A percentile compares a stretch with the other conserved stretches of the same genome.
These are phyloP conservation scores for Zaprionus ornatus DNA, from an alignment of 1,140 invertebrate genomes.

Conservation along the genomic window DNA sequence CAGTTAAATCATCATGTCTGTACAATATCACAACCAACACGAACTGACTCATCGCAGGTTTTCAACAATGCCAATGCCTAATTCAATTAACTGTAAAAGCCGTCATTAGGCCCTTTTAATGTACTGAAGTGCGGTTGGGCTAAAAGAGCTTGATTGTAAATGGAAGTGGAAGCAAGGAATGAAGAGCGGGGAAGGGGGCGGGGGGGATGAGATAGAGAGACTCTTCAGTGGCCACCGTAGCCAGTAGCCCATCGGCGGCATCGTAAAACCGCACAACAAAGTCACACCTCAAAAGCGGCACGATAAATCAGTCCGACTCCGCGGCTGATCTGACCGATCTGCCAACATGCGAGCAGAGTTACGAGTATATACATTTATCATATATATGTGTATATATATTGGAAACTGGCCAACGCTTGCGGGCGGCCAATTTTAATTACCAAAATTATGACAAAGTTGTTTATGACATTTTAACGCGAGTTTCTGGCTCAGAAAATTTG, in stretches of 20 bases:
- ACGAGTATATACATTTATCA: constrained; percentile 1
- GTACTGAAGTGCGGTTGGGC: constrained; percentile 2
- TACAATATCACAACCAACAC: neutral
- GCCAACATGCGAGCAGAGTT: constrained; percentile 1
- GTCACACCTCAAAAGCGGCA: constrained; percentile 63
- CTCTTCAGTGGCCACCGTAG: constrained; percentile 32
- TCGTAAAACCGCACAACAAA: constrained; percentile 72
- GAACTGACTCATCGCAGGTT: constrained; percentile 55
- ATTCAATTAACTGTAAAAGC: constrained; percentile 80
- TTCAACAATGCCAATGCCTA: constrained; percentile 38
- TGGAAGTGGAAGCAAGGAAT: neutral
- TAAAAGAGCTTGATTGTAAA: neutral
- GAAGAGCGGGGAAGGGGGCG: neutral
- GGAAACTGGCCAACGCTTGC: constrained; percentile 32
- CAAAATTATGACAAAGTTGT: constrained; percentile 83
- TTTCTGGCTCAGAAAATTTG: constrained; percentile 64
- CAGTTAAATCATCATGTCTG: neutral
- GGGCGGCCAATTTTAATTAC: constrained; percentile 80
- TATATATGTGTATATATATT: neutral
- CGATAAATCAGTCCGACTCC: constrained; percentile 64
- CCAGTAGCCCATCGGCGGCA: constrained; percentile 55
- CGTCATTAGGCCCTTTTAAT: constrained; percentile 70
- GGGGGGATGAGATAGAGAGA: neutral
- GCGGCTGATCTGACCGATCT: constrained; percentile 34
- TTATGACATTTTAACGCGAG: constrained; percentile 75